Percentiles rank a stretch among this genome's conserved stretches.
Evolutionary conservation across 1,140 invertebrate genomes (phyloP).

Genomic region (Cheumatopsyche charites): DNA sequence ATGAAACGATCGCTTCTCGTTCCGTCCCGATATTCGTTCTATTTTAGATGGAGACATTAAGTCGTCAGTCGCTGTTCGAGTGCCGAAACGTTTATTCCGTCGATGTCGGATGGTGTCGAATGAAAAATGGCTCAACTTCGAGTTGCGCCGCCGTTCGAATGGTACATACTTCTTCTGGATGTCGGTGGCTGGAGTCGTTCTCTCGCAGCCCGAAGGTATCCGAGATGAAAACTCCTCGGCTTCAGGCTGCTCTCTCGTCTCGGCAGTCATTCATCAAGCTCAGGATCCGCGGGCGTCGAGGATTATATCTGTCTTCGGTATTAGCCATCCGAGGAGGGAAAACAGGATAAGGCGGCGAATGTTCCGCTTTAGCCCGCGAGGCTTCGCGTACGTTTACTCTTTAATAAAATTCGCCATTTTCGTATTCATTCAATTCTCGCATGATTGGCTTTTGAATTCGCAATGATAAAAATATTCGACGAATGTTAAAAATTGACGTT

Average conservation of each 20-base stretch:
- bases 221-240: constrained; percentile 16
- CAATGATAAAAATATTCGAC: not conserved
- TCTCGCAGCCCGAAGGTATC: not conserved
- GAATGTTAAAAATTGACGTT: not conserved
- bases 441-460: not conserved
- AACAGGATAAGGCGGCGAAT: not conserved
- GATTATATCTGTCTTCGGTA: constrained; percentile 33
- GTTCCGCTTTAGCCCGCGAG: too few species aligned
- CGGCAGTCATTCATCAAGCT: constrained; percentile 26
- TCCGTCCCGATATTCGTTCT: not conserved
- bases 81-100: not conserved
- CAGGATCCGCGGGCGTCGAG: constrained; percentile 8
- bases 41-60: not conserved
- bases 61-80: too few species aligned
- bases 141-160: constrained; percentile 1
- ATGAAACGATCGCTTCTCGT: constrained; percentile 19
- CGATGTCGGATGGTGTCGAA: not conserved
- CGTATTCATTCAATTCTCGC: not conserved
- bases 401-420: too few species aligned
- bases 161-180: too few species aligned
- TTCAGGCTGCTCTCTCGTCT: not conserved
- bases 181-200: too few species aligned
- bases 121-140: constrained; percentile 21
- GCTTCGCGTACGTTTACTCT: too few species aligned
- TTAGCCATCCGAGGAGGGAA: constrained; percentile 22